phyloP scores from a whole-genome alignment of 2,888 invertebrate genomes.

The Ochropacha duplaris region DNA sequence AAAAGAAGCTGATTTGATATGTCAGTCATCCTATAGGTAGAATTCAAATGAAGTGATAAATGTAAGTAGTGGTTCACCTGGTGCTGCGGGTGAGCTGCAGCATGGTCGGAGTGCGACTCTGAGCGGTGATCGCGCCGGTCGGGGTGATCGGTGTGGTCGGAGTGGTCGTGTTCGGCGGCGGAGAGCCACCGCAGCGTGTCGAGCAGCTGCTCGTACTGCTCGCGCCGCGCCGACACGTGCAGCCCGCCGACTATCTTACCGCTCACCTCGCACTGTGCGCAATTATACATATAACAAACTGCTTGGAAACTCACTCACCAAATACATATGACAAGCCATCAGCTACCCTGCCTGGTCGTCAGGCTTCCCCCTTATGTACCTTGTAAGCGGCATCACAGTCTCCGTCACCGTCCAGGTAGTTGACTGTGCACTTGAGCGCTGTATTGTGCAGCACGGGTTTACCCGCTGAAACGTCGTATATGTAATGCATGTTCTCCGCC shows the following conservation, averaged over 20 bases:
- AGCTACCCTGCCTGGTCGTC: too few relatives aligned
- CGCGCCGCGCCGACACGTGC: conserved; percentile 92
- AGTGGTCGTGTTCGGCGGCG: conserved; percentile 25
- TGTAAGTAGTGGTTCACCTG: not conserved
- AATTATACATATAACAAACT: not conserved
- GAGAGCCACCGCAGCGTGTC: conserved; percentile 83
- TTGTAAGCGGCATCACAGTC: conserved; percentile 28
- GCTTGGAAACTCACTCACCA: too few relatives aligned
- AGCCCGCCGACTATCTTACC: conserved; percentile 93
- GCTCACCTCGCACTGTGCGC: conserved; percentile 79
- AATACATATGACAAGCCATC: too few relatives aligned
- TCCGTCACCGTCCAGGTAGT: conserved; percentile 58
- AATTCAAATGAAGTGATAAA: too few relatives aligned
- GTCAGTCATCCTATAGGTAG: too few relatives aligned
- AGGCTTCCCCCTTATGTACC: conserved; percentile 9
- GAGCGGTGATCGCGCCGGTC: too few relatives aligned
- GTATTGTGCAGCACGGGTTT: conserved; percentile 95
- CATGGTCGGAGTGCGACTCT: too few relatives aligned
- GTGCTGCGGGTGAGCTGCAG: not conserved
- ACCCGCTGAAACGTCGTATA: conserved; percentile 90
- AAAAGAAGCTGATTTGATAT: too few relatives aligned
- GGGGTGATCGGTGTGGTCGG: conserved; percentile 5
- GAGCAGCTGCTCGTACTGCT: conserved; percentile 94
- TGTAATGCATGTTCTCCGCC: conserved; percentile 83
- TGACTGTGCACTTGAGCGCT: conserved; percentile 87